These are phyloP conservation scores for Halichondria panicea DNA, from an alignment of 37 sponge, comb jelly and placozoan genomes.

Conservation along the genomic window DNA sequence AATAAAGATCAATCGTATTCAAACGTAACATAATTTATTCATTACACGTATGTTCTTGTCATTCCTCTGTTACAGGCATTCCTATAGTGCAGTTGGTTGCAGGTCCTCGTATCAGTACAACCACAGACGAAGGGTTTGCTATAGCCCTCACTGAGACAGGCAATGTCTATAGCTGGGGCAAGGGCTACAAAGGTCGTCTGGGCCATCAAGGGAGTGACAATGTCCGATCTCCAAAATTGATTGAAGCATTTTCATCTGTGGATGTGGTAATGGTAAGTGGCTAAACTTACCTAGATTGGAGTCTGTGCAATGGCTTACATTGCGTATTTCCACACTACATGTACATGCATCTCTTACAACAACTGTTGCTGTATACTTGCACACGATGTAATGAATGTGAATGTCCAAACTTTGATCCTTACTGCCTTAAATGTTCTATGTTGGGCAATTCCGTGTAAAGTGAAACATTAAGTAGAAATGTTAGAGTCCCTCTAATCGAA, in stretches of 20 bases:
- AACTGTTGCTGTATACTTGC: no score
- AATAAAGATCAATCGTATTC: no score
- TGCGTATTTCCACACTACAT: no score
- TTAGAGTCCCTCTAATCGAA: no score
- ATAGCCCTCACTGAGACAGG: constrained; percentile 74
- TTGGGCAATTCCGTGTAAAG: no score
- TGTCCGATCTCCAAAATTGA: constrained; percentile 53
- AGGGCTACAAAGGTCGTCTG: constrained; percentile 67
- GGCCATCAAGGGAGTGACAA: constrained; percentile 74
- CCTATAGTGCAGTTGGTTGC: constrained; percentile 58
- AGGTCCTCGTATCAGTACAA: constrained; percentile 39
- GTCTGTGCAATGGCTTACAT: not conserved
- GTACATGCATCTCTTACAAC: no score
- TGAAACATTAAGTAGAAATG: no score
- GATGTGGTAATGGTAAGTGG: constrained; percentile 55
- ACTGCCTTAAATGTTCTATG: no score
- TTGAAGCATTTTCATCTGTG: constrained; percentile 62
- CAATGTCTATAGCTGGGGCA: constrained; percentile 82
- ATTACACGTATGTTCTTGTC: no score
- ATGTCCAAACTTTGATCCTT: no score
- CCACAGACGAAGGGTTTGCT: constrained; percentile 71
- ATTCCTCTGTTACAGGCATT: constrained; percentile 25
- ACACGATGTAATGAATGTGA: no score
- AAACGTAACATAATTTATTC: no score
- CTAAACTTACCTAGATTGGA: not conserved